Evolutionary conservation across 2,113 vertebrate species (phyloP), one percentile per base, ranked within the genome.

Genomic region (Syngnathus typhle): DNA sequence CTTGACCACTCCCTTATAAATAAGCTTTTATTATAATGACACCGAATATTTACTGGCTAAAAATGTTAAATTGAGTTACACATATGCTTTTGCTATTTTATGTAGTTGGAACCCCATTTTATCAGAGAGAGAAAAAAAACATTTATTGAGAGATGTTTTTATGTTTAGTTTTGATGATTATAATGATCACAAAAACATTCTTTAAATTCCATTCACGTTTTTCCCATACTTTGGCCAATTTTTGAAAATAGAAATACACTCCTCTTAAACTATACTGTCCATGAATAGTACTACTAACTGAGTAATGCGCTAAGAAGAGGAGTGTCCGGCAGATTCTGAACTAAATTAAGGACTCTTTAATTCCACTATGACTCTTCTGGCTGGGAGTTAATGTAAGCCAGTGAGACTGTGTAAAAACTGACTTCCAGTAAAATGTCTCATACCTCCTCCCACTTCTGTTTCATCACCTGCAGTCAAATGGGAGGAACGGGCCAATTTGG

Each of bases 1-100:
- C 66, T 67, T 68, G 74, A 87, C 78, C 76, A 82, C 75, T 85
- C 81, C 82, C 74, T 82, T 78, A 49, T 68, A 63, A 71, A 15
- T 64, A 10, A 16, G 10, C 39, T 44, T 44, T 62, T 62, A 41
- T 44, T 62, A 23, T 15, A 5, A 61, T 60, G 10, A n/a, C 6
- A 11, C 4, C 21, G 18, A 4, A 41, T 44, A 13, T 44, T 43
- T 7, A 62, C n/a, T 23, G 0, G 49, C 49, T 16, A 36, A 32
- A 23, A 11, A 58, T 2, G 12, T 7, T 32, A 7, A 32, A 16
- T 58, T 18, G 12, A 27, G 5, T 15, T 36, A 27, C 27, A 2
- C 6, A 13, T 55, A 13, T 55, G 49, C 18, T 6, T 49, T 7
- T 55, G 52, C 16, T 18, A 11, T 38, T 60, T 60, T 19, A n/a